Percentiles rank a stretch among this genome's conserved stretches.
Conservation (phyloP, 2,888 invertebrate species). For the Stomorhina lunata region DNA sequence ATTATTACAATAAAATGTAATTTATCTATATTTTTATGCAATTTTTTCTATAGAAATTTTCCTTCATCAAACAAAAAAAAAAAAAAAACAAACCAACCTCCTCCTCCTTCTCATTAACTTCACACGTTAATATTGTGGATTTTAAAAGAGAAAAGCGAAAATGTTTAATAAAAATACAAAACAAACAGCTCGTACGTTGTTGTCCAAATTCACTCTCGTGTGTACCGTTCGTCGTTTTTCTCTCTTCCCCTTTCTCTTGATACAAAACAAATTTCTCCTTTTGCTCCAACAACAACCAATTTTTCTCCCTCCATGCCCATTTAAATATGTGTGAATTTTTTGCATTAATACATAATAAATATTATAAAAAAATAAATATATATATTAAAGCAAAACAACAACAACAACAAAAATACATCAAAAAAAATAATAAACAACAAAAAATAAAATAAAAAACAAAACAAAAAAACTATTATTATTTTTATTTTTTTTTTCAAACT, state of each 20-base stretch:
- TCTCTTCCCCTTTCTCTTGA: too few species aligned
- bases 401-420: constrained; percentile 71
- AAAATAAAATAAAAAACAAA: constrained; percentile 47
- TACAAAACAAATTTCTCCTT: constrained; percentile 38
- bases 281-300: constrained; percentile 25
- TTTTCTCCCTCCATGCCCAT: constrained; percentile 63
- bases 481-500: constrained; percentile 30
- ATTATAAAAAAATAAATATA: constrained; percentile 75
- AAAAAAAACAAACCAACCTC: constrained; percentile 7
- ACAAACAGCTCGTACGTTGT: constrained; percentile 46
- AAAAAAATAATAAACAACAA: constrained; percentile 57
- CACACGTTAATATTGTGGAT: constrained; percentile 24
- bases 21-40: constrained; percentile 52
- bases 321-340: constrained; percentile 71
- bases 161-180: too few species aligned
- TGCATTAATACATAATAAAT: constrained; percentile 78
- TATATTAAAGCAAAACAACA: constrained; percentile 69
- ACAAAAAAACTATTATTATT: constrained; percentile 46
- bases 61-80: too few species aligned
- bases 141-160: constrained; percentile 27
- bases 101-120: too few species aligned
- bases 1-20: constrained; percentile 63
- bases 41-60: constrained; percentile 37
- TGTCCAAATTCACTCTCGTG: constrained; percentile 47
- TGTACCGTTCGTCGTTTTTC: constrained; percentile 37